Conservation (phyloP, 2,797 vertebrate species). For the Trichosurus vulpecula region DNA sequence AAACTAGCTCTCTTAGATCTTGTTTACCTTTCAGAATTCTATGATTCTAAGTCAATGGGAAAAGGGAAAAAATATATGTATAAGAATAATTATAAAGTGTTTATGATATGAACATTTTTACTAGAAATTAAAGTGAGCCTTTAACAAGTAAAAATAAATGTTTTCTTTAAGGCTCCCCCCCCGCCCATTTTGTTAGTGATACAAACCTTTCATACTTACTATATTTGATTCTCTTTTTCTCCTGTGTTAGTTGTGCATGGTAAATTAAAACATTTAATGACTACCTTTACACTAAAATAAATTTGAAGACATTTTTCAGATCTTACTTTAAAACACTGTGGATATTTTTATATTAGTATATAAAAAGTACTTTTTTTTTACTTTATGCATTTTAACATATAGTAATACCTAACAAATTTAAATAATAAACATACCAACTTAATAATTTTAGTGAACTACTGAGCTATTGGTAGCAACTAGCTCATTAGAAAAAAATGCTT, state of each 20-base stretch:
- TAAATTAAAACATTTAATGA: conserved; percentile 34
- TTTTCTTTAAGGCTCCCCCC: background rate
- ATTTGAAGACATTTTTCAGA: background rate
- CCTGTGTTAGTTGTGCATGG: conserved; percentile 1
- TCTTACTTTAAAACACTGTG: conserved; percentile 32
- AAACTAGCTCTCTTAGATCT: background rate
- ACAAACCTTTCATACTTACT: conserved; percentile 26
- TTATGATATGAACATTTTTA: conserved; percentile 48
- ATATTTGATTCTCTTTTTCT: conserved; percentile 18
- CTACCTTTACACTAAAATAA: conserved; percentile 33
- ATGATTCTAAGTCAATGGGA: conserved; percentile 16
- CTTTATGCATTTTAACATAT: conserved; percentile 26
- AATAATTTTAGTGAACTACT: conserved; percentile 56
- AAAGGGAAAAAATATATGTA: conserved; percentile 17
- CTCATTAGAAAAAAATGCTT: conserved; percentile 17
- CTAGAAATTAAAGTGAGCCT: conserved; percentile 14
- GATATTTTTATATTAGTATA: background rate
- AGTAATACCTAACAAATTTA: conserved; percentile 24
- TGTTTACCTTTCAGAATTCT: background rate
- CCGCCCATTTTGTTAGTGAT: conserved; percentile 14
- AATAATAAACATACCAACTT: conserved; percentile 1
- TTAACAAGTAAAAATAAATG: conserved; percentile 3
- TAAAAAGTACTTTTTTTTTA: conserved; percentile 24
- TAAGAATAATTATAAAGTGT: background rate
- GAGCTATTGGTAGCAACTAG: background rate